Conservation (phyloP, 2,113 vertebrate species). For the Gila orcuttii region DNA sequence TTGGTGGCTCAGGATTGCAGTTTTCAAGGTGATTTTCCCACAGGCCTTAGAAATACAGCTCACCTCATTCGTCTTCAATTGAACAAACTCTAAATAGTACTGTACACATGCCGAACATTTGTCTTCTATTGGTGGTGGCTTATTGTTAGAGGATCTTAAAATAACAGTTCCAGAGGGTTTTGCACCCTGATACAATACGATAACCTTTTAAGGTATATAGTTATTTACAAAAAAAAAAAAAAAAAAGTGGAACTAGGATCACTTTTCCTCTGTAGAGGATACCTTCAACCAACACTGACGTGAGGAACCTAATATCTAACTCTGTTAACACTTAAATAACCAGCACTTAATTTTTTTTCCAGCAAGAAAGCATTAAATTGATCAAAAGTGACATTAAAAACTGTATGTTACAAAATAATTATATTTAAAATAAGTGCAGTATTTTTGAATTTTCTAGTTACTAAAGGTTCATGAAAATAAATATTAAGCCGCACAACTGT, state of each 20-base stretch:
- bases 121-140: constrained; percentile 9
- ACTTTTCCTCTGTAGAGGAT: neutral
- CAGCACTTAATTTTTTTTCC: too few relatives aligned
- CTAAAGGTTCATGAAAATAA: neutral
- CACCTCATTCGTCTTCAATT: constrained; percentile 24
- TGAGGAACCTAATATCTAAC: neutral
- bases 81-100: constrained; percentile 19
- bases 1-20: constrained; percentile 22
- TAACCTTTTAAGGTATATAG: neutral
- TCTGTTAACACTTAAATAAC: neutral
- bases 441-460: neutral
- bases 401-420: neutral
- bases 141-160: neutral
- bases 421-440: neutral
- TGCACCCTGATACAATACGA: neutral
- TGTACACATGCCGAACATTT: constrained; percentile 9
- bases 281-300: neutral
- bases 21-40: constrained; percentile 34
- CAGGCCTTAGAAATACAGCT: constrained; percentile 16
- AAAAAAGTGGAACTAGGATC: neutral
- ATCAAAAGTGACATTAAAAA: neutral
- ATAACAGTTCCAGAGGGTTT: neutral
- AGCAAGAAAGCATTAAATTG: neutral
- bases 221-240: neutral
- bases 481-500: neutral